A percentile compares a stretch with the other conserved stretches of the same genome.
phyloP scores from a whole-genome alignment of 1,140 invertebrate species.

The Conopomorpha cramerella region DNA sequence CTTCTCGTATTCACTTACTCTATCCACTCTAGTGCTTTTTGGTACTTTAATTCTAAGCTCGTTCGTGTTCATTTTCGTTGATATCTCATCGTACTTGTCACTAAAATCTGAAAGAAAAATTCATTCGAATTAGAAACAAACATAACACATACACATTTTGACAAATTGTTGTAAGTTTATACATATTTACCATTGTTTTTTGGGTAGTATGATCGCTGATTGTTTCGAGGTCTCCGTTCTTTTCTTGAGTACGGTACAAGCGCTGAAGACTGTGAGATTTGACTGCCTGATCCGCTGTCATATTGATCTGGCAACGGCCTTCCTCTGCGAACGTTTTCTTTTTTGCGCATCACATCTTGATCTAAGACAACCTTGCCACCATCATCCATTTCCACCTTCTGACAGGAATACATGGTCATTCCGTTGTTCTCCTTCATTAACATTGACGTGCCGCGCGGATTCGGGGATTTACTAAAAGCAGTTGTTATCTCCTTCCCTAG shows the following conservation, averaged over 20 bases:
- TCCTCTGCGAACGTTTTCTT: conserved; percentile 8
- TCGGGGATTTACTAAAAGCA: conserved; percentile 27
- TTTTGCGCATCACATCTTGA: conserved; percentile 29
- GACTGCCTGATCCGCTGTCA: conserved; percentile 22
- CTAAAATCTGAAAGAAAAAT: conserved; percentile 19
- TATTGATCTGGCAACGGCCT: too few relatives aligned
- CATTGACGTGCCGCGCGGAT: conserved; percentile 23
- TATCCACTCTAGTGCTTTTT: conserved; percentile 32
- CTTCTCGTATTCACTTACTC: conserved; percentile 34
- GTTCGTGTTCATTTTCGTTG: conserved; percentile 44
- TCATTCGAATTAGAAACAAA: too few relatives aligned
- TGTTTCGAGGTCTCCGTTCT: conserved; percentile 14
- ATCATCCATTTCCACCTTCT: conserved; percentile 46
- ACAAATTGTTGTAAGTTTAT: too few relatives aligned
- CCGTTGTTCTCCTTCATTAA: conserved; percentile 36
- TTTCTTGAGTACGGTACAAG: too few relatives aligned
- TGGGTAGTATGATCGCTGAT: conserved; percentile 4
- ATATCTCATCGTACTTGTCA: conserved; percentile 41
- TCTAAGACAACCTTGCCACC: conserved; percentile 44
- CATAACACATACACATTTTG: too few relatives aligned
- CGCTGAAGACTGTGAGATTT: conserved; percentile 21
- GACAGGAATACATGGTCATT: conserved; percentile 41
- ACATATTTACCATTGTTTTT: too few relatives aligned
- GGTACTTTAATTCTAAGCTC: conserved; percentile 46
- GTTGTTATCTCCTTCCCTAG: conserved; percentile 49